phyloP scores from a whole-genome alignment of 2,888 invertebrate species.

The Boloria selene region DNA sequence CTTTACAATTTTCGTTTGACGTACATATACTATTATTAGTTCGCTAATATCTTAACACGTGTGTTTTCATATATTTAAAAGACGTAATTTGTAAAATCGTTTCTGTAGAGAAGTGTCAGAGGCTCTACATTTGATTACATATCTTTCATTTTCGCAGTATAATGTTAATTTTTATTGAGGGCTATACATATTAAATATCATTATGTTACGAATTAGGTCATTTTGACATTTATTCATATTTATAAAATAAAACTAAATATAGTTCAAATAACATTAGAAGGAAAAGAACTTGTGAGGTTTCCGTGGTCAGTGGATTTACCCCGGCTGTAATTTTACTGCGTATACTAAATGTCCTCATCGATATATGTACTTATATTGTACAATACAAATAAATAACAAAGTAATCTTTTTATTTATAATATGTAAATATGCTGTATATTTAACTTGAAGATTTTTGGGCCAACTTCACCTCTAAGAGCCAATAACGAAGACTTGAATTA shows the following conservation, averaged over 20 bases:
- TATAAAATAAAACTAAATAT: conserved; percentile 5
- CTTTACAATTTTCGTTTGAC: not conserved
- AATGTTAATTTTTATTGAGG: not conserved
- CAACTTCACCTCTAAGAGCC: no score
- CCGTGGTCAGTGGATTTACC: conserved; percentile 20
- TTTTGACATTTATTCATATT: not conserved
- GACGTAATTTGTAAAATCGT: no score
- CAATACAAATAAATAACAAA: no score
- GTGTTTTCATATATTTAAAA: no score
- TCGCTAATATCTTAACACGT: no score
- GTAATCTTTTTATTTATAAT: no score
- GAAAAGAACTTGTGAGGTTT: conserved; percentile 20
- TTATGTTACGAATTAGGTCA: not conserved
- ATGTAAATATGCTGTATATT: no score
- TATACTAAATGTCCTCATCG: not conserved
- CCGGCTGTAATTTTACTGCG: not conserved
- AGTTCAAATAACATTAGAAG: conserved; percentile 3
- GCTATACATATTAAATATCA: not conserved
- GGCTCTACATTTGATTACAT: no score
- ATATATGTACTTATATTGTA: not conserved
- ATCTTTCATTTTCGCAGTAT: no score
- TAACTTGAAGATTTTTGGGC: no score
- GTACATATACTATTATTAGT: not conserved
- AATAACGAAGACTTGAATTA: no score
- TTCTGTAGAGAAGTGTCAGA: no score